These are phyloP conservation scores for Spatulosminthurus flaviceps DNA, from an alignment of 2,888 invertebrate species.

Conservation along the genomic window DNA sequence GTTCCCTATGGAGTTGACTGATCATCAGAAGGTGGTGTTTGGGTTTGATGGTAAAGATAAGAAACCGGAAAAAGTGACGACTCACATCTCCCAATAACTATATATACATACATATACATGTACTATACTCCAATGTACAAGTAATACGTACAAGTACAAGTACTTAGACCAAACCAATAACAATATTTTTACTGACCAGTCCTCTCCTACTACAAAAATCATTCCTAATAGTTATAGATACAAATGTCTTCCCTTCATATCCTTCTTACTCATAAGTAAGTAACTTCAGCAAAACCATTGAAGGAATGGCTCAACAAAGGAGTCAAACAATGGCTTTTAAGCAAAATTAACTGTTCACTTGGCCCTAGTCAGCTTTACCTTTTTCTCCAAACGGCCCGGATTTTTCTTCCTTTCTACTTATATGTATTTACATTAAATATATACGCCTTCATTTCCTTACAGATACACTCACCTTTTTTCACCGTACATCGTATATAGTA, in stretches of 20 bases:
- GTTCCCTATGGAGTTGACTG: conserved; percentile 21
- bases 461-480: no score
- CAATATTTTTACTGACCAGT: no score
- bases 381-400: neutral
- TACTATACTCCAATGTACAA: no score
- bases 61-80: conserved; percentile 20
- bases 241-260: no score
- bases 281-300: conserved; percentile 4
- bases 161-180: no score
- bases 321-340: conserved; percentile 23
- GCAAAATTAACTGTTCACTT: conserved; percentile 22
- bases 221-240: no score
- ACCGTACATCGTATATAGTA: no score
- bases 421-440: no score
- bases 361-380: neutral
- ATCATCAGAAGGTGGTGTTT: neutral
- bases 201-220: no score
- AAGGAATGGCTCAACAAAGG: conserved; percentile 10
- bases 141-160: no score
- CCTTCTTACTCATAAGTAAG: neutral
- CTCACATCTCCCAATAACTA: neutral
- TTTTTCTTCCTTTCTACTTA: neutral
- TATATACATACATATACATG: neutral
- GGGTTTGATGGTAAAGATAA: conserved; percentile 6
- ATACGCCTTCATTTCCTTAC: no score